Evolutionary conservation across 2,113 vertebrate species (phyloP).

Genomic region (Toxostoma redivivum): DNA sequence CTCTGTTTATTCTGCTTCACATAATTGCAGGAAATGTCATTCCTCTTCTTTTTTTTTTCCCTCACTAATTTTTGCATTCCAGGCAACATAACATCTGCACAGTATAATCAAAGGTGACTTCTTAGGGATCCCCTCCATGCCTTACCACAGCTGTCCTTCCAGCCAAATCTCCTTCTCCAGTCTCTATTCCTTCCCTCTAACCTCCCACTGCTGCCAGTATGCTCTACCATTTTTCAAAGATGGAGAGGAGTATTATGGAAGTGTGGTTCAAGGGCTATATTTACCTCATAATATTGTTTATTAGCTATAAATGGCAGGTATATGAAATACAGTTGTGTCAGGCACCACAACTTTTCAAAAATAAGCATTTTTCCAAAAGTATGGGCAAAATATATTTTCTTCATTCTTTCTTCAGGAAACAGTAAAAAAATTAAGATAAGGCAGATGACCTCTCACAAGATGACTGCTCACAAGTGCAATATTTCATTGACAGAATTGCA

Average conservation of each 20-base stretch:
- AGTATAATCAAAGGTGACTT: not conserved
- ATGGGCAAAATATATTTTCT: not conserved
- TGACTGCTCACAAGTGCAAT: not conserved
- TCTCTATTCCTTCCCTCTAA: not conserved
- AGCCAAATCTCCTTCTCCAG: not conserved
- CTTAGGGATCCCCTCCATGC: not conserved
- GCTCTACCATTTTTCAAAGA: not conserved
- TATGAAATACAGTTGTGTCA: not conserved
- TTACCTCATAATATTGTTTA: not conserved
- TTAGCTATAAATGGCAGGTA: not conserved
- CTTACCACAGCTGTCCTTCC: not conserved
- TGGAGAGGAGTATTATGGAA: not conserved
- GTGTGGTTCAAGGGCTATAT: not conserved
- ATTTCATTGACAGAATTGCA: not conserved
- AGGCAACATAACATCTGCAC: not conserved
- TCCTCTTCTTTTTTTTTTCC: not conserved
- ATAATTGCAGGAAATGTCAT: not conserved
- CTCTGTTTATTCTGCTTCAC: not conserved
- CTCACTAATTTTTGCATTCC: fast-evolving
- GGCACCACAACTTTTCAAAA: not conserved
- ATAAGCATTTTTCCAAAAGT: not conserved
- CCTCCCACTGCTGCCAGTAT: not conserved
- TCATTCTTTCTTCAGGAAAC: not conserved
- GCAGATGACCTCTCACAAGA: not conserved
- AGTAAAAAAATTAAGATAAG: not conserved